Percentiles rank a stretch among this genome's conserved stretches.
Conservation (phyloP, 2,113 vertebrate species). For the Tupaia chinensis region DNA sequence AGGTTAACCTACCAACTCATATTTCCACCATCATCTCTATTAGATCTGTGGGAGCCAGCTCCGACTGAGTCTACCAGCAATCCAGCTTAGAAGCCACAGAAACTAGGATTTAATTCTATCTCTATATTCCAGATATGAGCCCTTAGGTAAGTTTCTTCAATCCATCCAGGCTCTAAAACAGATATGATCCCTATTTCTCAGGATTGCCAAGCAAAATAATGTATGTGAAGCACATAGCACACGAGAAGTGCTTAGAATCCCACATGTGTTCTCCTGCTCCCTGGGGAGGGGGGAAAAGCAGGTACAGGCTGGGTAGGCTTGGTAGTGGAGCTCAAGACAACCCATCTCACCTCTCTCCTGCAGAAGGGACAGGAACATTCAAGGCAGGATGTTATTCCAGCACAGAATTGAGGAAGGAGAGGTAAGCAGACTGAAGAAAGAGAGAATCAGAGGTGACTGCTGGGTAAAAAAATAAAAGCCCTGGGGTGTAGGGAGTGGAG, state of each 20-base stretch:
- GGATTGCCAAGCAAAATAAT: not conserved
- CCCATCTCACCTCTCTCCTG: not conserved
- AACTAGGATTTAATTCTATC: not conserved
- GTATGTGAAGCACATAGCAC: not conserved
- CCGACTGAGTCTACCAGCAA: not conserved
- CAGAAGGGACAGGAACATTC: not conserved
- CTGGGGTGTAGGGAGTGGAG: fast-evolving
- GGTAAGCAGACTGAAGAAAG: not conserved
- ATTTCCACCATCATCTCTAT: fast-evolving
- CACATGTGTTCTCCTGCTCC: not conserved
- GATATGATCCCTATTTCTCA: not conserved
- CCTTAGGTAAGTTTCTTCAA: not conserved
- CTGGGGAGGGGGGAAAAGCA: not conserved
- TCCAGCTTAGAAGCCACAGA: not conserved
- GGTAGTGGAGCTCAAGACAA: no score
- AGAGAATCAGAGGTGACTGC: not conserved
- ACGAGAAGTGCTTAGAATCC: not conserved
- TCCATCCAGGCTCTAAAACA: not conserved
- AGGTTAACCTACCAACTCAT: not conserved
- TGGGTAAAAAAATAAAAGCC: not conserved
- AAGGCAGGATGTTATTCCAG: no score
- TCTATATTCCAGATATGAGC: not conserved
- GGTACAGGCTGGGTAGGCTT: fast-evolving
- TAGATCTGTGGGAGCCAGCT: not conserved
- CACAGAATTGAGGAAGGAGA: not conserved